Evolutionary conservation across 2,797 vertebrate genomes (phyloP).

Genomic region (Bovichtus diacanthus): DNA sequence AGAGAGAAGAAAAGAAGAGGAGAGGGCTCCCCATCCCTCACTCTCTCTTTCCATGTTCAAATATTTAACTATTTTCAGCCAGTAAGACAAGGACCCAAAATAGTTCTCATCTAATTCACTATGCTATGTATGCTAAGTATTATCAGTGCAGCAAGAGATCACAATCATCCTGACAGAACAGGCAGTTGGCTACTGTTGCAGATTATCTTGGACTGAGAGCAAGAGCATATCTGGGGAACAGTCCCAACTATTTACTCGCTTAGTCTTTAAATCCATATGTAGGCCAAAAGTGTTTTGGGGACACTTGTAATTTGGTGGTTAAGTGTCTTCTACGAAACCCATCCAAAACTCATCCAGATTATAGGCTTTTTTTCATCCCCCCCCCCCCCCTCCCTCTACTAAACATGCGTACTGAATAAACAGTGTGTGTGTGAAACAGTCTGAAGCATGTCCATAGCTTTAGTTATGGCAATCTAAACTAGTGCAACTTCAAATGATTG

Average conservation of each 20-base stretch:
- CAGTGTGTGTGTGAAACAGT: neutral
- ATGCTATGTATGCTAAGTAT: conserved; percentile 35
- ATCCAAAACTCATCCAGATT: conserved; percentile 21
- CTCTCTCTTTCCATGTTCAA: conserved; percentile 3
- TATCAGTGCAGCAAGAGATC: conserved; percentile 56
- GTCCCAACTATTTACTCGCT: conserved; percentile 72
- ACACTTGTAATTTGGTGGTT: conserved; percentile 50
- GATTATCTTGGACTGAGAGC: conserved; percentile 65
- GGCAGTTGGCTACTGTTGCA: conserved; percentile 63
- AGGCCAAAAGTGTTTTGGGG: conserved; percentile 57
- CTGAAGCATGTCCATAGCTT: neutral
- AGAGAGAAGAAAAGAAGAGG: neutral
- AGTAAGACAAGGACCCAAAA: conserved; percentile 37
- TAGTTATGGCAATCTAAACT: neutral
- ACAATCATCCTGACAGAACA: conserved; percentile 57
- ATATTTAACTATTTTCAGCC: conserved; percentile 31
- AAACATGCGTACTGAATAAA: neutral
- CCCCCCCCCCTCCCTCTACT: too few species aligned
- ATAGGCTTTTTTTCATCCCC: neutral
- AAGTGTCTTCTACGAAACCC: conserved; percentile 23
- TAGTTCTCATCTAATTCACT: conserved; percentile 41
- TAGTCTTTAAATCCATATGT: conserved; percentile 70
- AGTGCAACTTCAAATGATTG: neutral
- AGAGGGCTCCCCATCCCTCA: neutral
- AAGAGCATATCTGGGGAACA: conserved; percentile 65